Conservation (phyloP, 2,113 vertebrate genomes). For the Chrysemys picta region DNA sequence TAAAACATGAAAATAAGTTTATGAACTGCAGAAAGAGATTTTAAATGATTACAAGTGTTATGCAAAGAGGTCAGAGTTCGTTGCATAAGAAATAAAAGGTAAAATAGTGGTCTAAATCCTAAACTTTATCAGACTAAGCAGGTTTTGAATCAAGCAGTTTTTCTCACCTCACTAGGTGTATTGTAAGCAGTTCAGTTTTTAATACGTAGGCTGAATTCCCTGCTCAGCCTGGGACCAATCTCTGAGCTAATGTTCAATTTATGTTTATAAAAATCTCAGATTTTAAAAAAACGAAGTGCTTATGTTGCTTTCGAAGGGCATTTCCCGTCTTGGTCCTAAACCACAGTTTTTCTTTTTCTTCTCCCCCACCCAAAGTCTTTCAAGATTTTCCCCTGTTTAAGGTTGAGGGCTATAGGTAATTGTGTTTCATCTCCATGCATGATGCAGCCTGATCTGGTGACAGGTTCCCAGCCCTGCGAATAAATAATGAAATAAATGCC, state of each 20-base stretch:
- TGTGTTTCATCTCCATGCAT: constrained; percentile 37
- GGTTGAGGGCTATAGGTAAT: constrained; percentile 31
- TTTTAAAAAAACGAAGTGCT: not conserved
- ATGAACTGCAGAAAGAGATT: too few species aligned
- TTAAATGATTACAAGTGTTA: too few species aligned
- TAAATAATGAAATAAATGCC: constrained; percentile 50
- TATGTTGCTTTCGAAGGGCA: not conserved
- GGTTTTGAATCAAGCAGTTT: too few species aligned
- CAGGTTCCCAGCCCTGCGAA: constrained; percentile 38
- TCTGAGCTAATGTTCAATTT: constrained; percentile 33
- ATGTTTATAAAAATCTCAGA: not conserved
- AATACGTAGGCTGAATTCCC: too few species aligned
- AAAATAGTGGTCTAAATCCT: too few species aligned
- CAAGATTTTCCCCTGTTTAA: constrained; percentile 39
- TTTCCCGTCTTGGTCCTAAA: constrained; percentile 4
- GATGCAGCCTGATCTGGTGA: not conserved
- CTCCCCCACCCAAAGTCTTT: constrained; percentile 6
- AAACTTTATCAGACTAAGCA: too few species aligned
- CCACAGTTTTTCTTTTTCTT: constrained; percentile 33
- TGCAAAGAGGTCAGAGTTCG: too few species aligned
- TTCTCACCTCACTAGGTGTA: too few species aligned
- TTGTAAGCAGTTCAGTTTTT: too few species aligned
- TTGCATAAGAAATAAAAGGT: too few species aligned
- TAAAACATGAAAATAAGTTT: too few species aligned
- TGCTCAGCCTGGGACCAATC: not conserved